Evolutionary conservation across 2,888 invertebrate species (phyloP).

Genomic region (Nomada goodeniana): DNA sequence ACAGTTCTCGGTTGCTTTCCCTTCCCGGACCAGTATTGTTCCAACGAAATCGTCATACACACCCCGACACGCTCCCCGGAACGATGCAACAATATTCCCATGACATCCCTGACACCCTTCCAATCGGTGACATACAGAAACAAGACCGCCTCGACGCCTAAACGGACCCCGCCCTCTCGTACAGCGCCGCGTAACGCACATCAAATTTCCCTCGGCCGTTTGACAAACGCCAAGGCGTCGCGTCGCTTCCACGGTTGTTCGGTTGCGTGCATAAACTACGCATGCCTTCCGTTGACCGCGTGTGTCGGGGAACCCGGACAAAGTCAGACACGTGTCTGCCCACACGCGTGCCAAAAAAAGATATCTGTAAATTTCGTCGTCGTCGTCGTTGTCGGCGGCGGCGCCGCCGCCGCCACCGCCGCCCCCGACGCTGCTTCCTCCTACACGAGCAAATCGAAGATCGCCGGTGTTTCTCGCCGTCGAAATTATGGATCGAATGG

Average conservation of each 20-base stretch:
- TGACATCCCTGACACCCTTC: too few species aligned
- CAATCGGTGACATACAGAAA: too few species aligned
- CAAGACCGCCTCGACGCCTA: too few species aligned
- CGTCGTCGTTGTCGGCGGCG: background rate
- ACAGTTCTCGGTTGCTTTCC: too few species aligned
- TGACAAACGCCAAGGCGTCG: background rate
- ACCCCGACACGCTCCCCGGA: too few species aligned
- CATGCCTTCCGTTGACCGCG: constrained; percentile 15
- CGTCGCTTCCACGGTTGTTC: constrained; percentile 1
- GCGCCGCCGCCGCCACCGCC: constrained; percentile 9
- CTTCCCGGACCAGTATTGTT: too few species aligned
- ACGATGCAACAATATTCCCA: too few species aligned
- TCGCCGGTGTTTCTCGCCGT: constrained; percentile 20
- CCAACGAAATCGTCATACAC: too few species aligned
- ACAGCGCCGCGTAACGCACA: too few species aligned
- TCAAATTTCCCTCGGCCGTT: background rate
- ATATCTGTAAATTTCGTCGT: constrained; percentile 56
- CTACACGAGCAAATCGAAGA: constrained; percentile 6
- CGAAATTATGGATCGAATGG: constrained; percentile 28
- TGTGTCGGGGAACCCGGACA: constrained; percentile 21
- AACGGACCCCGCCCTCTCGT: too few species aligned
- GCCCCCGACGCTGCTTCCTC: constrained; percentile 38
- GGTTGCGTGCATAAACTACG: constrained; percentile 38
- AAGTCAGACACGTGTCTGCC: constrained; percentile 64
- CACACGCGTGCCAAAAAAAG: constrained; percentile 62